These are phyloP conservation scores for Colletes gigas DNA, from an alignment of 1,140 invertebrate genomes.

Conservation along the genomic window DNA sequence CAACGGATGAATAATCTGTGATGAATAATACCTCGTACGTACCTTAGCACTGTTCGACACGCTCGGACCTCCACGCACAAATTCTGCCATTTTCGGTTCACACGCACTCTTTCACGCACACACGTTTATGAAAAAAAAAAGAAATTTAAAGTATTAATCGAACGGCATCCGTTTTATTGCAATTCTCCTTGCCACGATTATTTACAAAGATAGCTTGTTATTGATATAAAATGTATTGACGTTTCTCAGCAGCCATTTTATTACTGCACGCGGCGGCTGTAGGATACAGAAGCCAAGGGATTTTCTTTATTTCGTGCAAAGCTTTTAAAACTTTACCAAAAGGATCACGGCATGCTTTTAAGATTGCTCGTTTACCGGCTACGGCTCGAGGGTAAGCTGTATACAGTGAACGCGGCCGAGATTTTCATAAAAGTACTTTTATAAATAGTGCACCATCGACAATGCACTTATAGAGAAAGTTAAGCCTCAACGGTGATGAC, in stretches of 20 bases:
- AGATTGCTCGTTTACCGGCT: background rate
- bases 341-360: background rate
- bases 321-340: background rate
- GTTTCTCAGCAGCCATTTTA: constrained; percentile 79
- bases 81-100: constrained; percentile 81
- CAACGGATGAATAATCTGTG: constrained; percentile 23
- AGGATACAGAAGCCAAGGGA: background rate
- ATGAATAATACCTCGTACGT: constrained; percentile 51
- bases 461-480: background rate
- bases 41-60: constrained; percentile 81
- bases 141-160: constrained; percentile 54
- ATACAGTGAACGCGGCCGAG: no score
- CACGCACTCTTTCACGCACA: constrained; percentile 59
- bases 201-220: constrained; percentile 69
- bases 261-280: constrained; percentile 56
- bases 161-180: constrained; percentile 64
- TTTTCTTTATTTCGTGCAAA: background rate
- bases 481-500: no score
- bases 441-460: constrained; percentile 20
- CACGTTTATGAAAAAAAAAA: constrained; percentile 40
- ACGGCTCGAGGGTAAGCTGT: background rate
- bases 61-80: constrained; percentile 82
- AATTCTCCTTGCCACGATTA: constrained; percentile 54
- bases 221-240: constrained; percentile 77
- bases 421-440: constrained; percentile 6